Percentiles rank a stretch among this genome's conserved stretches.
Conservation (phyloP, 1,140 invertebrate genomes). For the Eciton burchellii region DNA sequence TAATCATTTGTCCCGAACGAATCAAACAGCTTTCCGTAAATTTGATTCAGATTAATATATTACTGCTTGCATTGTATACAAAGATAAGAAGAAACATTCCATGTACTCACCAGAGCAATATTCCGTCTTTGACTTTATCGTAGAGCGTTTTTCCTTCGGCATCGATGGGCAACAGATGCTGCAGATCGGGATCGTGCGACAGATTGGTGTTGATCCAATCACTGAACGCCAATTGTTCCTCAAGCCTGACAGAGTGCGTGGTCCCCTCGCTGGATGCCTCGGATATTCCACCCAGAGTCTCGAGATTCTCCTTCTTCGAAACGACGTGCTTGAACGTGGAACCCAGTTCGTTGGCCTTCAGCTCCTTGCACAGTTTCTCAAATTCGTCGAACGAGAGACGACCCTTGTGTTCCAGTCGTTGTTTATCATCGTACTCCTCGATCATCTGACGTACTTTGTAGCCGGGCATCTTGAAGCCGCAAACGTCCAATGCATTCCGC, state of each 20-base stretch:
- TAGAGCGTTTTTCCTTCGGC: conserved; percentile 95
- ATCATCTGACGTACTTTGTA: conserved; percentile 97
- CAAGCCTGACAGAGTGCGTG: conserved; percentile 96
- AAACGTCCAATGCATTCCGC: conserved; percentile 94
- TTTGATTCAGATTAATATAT: conserved; percentile 1
- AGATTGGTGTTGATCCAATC: conserved; percentile 99
- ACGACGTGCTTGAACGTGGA: conserved; percentile 96
- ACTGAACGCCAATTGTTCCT: conserved; percentile 99
- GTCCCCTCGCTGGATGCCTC: conserved; percentile 97
- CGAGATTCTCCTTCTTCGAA: conserved; percentile 96
- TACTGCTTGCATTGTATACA: not conserved
- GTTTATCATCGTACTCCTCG: conserved; percentile 93
- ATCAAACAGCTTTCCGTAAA: not conserved
- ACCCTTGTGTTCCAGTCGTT: conserved; percentile 89
- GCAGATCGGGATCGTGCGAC: conserved; percentile 94
- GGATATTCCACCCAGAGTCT: conserved; percentile 97
- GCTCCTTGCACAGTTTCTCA: conserved; percentile 94
- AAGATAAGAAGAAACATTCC: not conserved
- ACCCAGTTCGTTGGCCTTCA: conserved; percentile 96
- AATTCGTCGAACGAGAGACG: conserved; percentile 95
- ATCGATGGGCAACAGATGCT: conserved; percentile 96
- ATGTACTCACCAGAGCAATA: conserved; percentile 94
- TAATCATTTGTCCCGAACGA: not conserved
- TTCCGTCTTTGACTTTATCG: conserved; percentile 97
- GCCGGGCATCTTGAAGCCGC: conserved; percentile 96